Evolutionary conservation across 1,140 invertebrate genomes (phyloP), one percentile per base, ranked within the genome.

Genomic region (Hyles vespertilio): DNA sequence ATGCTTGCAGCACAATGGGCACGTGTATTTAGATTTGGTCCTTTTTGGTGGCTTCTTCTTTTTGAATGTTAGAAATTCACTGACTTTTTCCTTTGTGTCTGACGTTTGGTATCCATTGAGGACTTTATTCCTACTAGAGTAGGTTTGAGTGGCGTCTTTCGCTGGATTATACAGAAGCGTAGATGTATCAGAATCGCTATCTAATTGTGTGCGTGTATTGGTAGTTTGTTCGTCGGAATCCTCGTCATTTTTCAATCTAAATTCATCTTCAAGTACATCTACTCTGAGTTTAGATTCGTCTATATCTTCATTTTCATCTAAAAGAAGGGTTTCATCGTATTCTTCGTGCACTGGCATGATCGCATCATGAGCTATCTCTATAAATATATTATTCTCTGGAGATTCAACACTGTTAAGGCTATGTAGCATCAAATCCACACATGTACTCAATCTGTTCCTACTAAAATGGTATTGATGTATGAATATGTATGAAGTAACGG

Each of bases 191-290:
- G 3, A 45, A 12, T 58, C 45, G 3, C 11, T 32, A 36, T 58
- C 12, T 34, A 40, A 33, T 40, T 47, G 32, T 22, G 32, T 9
- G 6, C 32, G 32, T 22, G 36, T 40, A 45, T 32, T 12, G 52
- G 11, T 32, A 54, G 47, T 6, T 43, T 43, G 12, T 60, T 64
- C 45, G n/a, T 63, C 55, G n/a, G 74, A 69, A 51, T 76, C 76
- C 44, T 70, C 65, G 3, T 70, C 72, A 5, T 71, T 65, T 69
- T 82, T 57, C 7, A 72, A 50, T 66, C 86, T 81, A 57, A 84
- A 89, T 58, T 89, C 86, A 46, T 87, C 86, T 78, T 89, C 86
- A 54, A 89, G 56, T 33, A 87, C 69, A 36, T 85, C 79, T n/a
- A 82, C 59, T 61, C 75, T 70, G 0, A 73, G 36, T 60, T 81